These are phyloP conservation scores for Muntiacus reevesi DNA, from an alignment of 2,113 vertebrate genomes.

Conservation along the genomic window DNA sequence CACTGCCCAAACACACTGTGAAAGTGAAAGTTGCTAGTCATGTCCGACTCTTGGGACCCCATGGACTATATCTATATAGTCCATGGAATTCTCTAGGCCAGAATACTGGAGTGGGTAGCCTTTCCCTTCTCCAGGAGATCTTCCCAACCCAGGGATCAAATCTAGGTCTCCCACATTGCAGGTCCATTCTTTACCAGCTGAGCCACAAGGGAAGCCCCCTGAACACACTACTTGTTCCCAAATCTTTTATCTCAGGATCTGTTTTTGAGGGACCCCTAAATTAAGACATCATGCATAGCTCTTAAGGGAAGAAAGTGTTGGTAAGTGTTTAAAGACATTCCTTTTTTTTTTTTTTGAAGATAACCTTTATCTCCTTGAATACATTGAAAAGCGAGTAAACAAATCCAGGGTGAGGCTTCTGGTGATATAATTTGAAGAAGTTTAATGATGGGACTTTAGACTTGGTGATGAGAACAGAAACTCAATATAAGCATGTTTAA, in stretches of 20 bases:
- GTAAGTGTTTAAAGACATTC: not conserved
- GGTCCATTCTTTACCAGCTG: not conserved
- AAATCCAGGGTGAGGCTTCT: not conserved
- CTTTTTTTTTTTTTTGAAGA: not conserved
- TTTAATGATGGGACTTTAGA: not conserved
- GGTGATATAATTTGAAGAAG: not conserved
- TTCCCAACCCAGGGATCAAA: not conserved
- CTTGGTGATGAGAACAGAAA: conserved; percentile 1
- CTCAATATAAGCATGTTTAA: not conserved
- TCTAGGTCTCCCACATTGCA: not conserved
- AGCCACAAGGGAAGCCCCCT: not conserved
- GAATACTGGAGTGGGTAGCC: not conserved
- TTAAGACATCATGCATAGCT: not conserved
- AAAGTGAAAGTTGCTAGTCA: not conserved
- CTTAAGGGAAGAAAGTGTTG: not conserved
- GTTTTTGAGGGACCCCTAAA: not conserved
- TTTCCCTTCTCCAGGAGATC: not conserved
- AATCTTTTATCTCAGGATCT: not conserved
- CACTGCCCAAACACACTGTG: not conserved
- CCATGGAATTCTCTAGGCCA: not conserved
- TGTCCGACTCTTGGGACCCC: not conserved
- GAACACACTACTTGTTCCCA: not conserved
- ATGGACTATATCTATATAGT: not conserved
- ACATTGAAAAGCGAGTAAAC: not conserved
- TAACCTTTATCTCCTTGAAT: not conserved